Evolutionary conservation across 2,797 vertebrate species (phyloP).

Genomic region (Chiroxiphia lanceolata): DNA sequence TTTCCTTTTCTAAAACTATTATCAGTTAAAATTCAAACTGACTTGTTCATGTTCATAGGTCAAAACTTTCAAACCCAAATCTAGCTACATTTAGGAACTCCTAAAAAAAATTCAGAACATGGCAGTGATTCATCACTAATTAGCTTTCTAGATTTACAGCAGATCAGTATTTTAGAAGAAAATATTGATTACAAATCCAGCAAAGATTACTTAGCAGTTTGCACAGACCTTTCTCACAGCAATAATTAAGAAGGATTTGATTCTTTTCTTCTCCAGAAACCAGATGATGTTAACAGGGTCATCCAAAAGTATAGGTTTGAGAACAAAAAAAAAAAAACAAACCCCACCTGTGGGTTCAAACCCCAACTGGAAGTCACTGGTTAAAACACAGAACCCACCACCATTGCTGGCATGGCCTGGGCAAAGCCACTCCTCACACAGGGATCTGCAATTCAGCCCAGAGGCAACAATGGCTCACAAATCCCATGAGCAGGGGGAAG

Average conservation of each 20-base stretch:
- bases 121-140: neutral
- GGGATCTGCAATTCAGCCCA: neutral
- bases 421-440: neutral
- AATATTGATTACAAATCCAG: neutral
- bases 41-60: neutral
- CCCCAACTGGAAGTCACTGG: neutral
- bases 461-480: neutral
- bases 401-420: neutral
- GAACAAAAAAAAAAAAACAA: neutral
- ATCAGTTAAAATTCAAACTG: neutral
- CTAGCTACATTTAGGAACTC: neutral
- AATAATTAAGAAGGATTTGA: neutral
- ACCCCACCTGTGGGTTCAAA: neutral
- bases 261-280: neutral
- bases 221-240: neutral
- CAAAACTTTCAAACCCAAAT: neutral
- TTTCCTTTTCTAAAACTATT: neutral
- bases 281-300: neutral
- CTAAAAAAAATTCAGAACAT: neutral
- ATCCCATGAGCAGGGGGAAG: neutral
- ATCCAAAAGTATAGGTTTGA: neutral
- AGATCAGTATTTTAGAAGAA: neutral
- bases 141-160: neutral
- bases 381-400: neutral
- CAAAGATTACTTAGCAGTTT: neutral